These are phyloP conservation scores for Cydia pomonella DNA, from an alignment of 1,140 invertebrate species.

Conservation along the genomic window DNA sequence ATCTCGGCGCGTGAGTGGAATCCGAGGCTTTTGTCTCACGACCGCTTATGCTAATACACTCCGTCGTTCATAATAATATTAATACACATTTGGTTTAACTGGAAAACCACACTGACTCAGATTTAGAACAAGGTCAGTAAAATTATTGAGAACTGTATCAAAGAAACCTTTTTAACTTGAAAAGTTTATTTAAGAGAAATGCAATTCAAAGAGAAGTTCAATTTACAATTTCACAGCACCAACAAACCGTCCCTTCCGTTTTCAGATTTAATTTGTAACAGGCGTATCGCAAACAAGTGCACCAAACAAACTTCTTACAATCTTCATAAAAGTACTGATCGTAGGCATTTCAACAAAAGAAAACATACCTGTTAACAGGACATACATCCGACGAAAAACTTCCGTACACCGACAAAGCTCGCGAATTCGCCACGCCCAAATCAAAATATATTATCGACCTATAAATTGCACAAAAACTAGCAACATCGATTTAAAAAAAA, in stretches of 20 bases:
- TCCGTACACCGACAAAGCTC: conserved; percentile 69
- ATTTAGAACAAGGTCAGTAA: conserved; percentile 44
- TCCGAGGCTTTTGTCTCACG: conserved; percentile 52
- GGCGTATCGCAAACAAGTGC: conserved; percentile 75
- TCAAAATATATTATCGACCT: conserved; percentile 77
- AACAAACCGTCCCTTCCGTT: conserved; percentile 45
- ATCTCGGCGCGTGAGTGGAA: conserved; percentile 65
- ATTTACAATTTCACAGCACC: conserved; percentile 34
- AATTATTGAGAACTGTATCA: background rate
- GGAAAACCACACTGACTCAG: conserved; percentile 49
- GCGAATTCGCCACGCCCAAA: conserved; percentile 75
- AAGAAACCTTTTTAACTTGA: background rate
- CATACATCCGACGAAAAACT: conserved; percentile 53
- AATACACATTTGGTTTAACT: conserved; percentile 45
- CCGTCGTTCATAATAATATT: conserved; percentile 41
- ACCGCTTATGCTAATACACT: conserved; percentile 61
- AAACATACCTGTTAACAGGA: conserved; percentile 63
- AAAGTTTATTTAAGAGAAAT: conserved; percentile 20
- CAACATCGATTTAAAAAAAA: conserved; percentile 64
- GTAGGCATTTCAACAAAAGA: conserved; percentile 5
- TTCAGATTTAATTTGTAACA: conserved; percentile 47
- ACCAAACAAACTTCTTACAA: conserved; percentile 44
- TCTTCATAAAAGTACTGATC: conserved; percentile 43
- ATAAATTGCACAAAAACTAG: conserved; percentile 56
- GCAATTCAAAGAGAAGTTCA: background rate